These are phyloP conservation scores for Enteromius afrohamiltoni DNA, from an alignment of 2,797 vertebrate species.

Conservation along the genomic window DNA sequence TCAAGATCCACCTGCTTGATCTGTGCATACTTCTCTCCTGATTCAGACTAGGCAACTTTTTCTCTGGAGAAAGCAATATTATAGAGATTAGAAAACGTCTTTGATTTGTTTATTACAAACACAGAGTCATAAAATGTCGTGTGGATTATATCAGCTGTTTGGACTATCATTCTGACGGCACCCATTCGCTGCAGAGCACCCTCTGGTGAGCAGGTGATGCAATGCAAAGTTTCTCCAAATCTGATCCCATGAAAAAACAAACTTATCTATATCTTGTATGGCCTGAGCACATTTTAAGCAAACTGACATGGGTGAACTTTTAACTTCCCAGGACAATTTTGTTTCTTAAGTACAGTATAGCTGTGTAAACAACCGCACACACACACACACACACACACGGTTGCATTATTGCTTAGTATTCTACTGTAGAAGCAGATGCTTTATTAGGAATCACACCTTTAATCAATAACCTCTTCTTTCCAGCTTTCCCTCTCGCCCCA, in stretches of 20 bases:
- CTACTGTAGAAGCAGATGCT: neutral
- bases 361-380: neutral
- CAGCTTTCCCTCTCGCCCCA: slow-evolving; percentile 5
- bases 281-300: neutral
- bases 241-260: neutral
- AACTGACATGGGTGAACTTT: neutral
- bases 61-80: neutral
- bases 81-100: neutral
- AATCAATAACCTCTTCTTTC: slow-evolving; percentile 28
- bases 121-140: neutral
- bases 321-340: neutral
- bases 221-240: neutral
- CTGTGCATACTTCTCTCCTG: neutral
- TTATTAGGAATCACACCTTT: slow-evolving; percentile 17
- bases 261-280: neutral
- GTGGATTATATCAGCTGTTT: neutral
- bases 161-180: neutral
- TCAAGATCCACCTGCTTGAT: neutral
- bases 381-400: neutral
- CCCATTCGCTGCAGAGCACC: neutral
- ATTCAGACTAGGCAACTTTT: neutral
- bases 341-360: neutral
- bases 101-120: too few species aligned
- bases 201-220: neutral
- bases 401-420: neutral